phyloP scores from a whole-genome alignment of 2,888 invertebrate species.

The Abscondita cerata region DNA sequence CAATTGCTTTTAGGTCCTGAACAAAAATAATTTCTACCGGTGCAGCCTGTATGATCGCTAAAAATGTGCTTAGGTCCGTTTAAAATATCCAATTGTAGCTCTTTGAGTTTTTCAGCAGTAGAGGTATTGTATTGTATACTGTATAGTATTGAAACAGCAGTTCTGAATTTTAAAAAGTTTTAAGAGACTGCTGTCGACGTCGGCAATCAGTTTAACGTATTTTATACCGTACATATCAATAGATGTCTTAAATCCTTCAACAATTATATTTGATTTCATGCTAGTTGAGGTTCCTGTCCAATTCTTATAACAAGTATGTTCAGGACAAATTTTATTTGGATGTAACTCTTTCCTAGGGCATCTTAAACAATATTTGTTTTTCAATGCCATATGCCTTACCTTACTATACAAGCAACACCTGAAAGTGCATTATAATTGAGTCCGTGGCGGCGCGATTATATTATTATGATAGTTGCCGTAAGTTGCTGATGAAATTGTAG shows the following conservation, averaged over 20 bases:
- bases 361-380: constrained; percentile 4
- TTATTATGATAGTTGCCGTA: not conserved
- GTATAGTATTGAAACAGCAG: not conserved
- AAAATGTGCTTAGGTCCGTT: constrained; percentile 1
- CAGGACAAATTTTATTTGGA: not conserved
- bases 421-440: constrained; percentile 3
- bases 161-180: constrained; percentile 7
- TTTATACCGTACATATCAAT: constrained; percentile 5
- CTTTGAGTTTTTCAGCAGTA: not conserved
- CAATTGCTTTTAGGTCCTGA: not conserved
- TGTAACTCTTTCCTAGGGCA: not conserved
- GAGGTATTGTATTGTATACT: not conserved
- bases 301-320: not conserved
- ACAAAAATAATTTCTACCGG: constrained; percentile 1
- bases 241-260: constrained; percentile 1
- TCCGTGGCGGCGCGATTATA: not conserved
- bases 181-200: not conserved
- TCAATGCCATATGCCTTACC: not conserved
- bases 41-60: not conserved
- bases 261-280: not conserved
- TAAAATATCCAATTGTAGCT: constrained; percentile 3
- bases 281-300: no score
- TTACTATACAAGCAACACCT: constrained; percentile 8
- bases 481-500: not conserved
- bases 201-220: constrained; percentile 1